Evolutionary conservation across 2,113 vertebrate species (phyloP), one percentile per base, ranked within the genome.

Genomic region (Myrmophylax atrothorax): DNA sequence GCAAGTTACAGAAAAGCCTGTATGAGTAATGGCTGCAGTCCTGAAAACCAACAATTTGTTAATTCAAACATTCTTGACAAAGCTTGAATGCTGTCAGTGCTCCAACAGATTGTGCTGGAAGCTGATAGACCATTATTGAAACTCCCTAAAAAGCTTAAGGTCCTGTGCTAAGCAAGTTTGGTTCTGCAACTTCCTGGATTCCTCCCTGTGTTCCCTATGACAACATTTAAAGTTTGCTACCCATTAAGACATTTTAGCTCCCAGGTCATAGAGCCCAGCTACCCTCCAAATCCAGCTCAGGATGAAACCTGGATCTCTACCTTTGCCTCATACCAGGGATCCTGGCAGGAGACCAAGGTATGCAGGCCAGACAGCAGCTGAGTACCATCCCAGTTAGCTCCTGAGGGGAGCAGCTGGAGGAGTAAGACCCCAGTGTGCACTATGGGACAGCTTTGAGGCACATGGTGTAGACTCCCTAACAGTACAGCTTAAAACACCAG

Each of bases 341-440:
- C 33, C 37, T 26, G 2, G 44, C 6, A 9, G 55, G 31, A 50
- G 56, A 75, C 10, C 14, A 19, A 42, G 11, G 31, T 1, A 1
- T 2, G 12, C 26, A 38, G 15, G 40, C 19, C 44, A 81, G 49
- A 31, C 14, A 46, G 69, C 26, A 87, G 49, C 38, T 0, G 1
- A 55, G 19, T 2, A 46, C 19, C 35, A 38, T 4, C 33, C 14
- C 35, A 3, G 2, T 37, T 7, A 69, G 23, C 8, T 55, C 68
- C 33, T 16, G 10, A 37, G 13, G 16, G 35, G 19, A 53, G 35
- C 68, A 84, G 73, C 29, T 2, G 3, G 15, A 5, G 10, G 25
- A 77, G 29, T 5, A 68, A 19, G 19, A 68, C 38, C 5, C 28
- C n/a, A 25, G 28, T 0, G 1, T 1, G 1, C 5, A 7, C 37